Percentiles rank a stretch among this genome's conserved stretches.
Conservation (phyloP, 1,140 invertebrate species). For the Cyclina sinensis region DNA sequence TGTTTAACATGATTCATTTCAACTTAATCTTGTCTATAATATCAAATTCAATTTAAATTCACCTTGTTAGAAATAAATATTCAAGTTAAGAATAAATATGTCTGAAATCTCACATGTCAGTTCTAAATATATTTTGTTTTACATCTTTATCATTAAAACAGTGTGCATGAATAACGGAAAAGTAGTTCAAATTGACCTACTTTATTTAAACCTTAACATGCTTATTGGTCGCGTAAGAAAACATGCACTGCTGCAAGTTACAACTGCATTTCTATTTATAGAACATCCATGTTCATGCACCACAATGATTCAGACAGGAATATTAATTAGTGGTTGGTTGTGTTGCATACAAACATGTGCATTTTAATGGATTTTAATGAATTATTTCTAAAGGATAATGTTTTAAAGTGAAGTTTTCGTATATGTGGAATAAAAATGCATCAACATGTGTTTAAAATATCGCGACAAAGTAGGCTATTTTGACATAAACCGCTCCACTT, state of each 20-base stretch:
- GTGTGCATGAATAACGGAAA: not conserved
- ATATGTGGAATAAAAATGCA: not conserved
- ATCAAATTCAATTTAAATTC: too few species aligned
- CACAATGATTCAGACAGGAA: not conserved
- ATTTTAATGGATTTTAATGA: conserved; percentile 17
- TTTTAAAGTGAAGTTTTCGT: not conserved
- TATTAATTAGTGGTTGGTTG: conserved; percentile 16
- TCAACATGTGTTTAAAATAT: not conserved
- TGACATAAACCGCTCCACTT: too few species aligned
- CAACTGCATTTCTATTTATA: conserved; percentile 47
- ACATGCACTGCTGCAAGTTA: conserved; percentile 32
- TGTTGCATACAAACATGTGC: not conserved
- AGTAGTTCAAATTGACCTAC: conserved; percentile 50
- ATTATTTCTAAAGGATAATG: conserved; percentile 22
- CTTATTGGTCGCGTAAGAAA: conserved; percentile 35
- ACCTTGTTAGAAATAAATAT: too few species aligned
- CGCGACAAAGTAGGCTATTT: not conserved
- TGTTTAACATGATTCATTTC: too few species aligned
- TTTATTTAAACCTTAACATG: conserved; percentile 38
- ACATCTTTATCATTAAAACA: too few species aligned
- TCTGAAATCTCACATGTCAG: too few species aligned
- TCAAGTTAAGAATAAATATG: too few species aligned
- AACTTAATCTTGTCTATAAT: too few species aligned
- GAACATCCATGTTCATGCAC: conserved; percentile 45
- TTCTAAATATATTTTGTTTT: too few species aligned